Evolutionary conservation across 2,113 vertebrate species (phyloP).

Genomic region (Sterna hirundo): DNA sequence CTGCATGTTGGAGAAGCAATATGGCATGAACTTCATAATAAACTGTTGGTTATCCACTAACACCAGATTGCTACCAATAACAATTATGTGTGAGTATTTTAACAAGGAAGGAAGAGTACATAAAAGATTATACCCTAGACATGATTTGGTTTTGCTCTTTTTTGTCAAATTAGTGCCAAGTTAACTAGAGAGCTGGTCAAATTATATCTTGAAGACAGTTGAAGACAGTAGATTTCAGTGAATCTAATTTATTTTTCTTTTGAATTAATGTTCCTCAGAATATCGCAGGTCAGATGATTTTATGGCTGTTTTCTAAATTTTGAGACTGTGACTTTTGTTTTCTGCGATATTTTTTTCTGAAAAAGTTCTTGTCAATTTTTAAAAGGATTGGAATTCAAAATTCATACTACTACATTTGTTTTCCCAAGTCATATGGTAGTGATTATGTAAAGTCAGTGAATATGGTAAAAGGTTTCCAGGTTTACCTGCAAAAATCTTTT

Average conservation of each 20-base stretch:
- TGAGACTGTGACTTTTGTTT: neutral
- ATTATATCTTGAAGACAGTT: neutral
- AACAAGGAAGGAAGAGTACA: neutral
- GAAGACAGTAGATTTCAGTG: no score
- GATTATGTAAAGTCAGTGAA: neutral
- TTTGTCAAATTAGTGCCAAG: neutral
- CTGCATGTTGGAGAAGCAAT: conserved; percentile 26
- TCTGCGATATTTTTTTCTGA: neutral
- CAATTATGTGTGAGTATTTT: conserved; percentile 17
- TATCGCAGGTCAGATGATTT: neutral
- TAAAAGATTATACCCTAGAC: neutral
- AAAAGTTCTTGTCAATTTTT: neutral
- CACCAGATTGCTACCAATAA: conserved; percentile 37
- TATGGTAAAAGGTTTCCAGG: neutral
- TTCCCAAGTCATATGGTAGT: neutral
- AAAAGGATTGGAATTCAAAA: neutral
- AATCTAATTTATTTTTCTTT: neutral
- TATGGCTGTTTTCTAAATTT: neutral
- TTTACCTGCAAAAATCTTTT: neutral
- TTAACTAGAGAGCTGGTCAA: neutral
- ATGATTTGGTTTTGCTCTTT: neutral
- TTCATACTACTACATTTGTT: neutral
- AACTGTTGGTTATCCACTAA: conserved; percentile 41
- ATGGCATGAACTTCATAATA: conserved; percentile 17
- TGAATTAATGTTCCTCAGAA: neutral